Conservation (phyloP, 2,797 vertebrate species). For the Danio tinwini region DNA sequence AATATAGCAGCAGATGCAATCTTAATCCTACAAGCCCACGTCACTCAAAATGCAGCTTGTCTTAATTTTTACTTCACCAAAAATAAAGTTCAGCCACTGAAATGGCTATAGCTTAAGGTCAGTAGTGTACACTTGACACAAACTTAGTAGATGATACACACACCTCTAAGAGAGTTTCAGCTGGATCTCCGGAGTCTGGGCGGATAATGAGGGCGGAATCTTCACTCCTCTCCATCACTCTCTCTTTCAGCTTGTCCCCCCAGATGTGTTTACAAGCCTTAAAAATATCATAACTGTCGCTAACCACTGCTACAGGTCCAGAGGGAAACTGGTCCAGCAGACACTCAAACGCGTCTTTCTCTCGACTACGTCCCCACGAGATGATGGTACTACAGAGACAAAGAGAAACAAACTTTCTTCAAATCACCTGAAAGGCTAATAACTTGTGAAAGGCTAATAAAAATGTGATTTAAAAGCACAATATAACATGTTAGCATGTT, state of each 20-base stretch:
- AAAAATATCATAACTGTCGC: slow-evolving; percentile 85
- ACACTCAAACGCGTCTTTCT: slow-evolving; percentile 78
- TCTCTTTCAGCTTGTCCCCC: slow-evolving; percentile 80
- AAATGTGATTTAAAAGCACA: too few relatives aligned
- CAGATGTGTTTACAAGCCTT: slow-evolving; percentile 83
- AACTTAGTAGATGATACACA: slow-evolving; percentile 8
- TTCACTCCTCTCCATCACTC: slow-evolving; percentile 78
- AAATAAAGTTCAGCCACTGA: background rate
- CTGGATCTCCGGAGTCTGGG: slow-evolving; percentile 80
- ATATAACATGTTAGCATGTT: too few relatives aligned
- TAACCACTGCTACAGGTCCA: slow-evolving; percentile 78
- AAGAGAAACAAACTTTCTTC: slow-evolving; percentile 14
- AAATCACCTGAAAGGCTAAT: background rate
- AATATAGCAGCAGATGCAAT: too few relatives aligned
- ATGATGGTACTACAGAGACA: slow-evolving; percentile 78
- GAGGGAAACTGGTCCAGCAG: slow-evolving; percentile 78
- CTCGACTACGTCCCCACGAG: slow-evolving; percentile 77
- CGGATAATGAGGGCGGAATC: slow-evolving; percentile 79
- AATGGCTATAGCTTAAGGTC: background rate
- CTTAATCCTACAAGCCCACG: too few relatives aligned
- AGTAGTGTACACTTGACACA: background rate
- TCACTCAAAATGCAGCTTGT: background rate
- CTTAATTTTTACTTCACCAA: background rate
- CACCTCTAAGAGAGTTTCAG: slow-evolving; percentile 80
- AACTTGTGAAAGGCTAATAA: background rate